Evolutionary conservation across 2,113 vertebrate genomes (phyloP).

Genomic region (Phylloscopus trochiloides): DNA sequence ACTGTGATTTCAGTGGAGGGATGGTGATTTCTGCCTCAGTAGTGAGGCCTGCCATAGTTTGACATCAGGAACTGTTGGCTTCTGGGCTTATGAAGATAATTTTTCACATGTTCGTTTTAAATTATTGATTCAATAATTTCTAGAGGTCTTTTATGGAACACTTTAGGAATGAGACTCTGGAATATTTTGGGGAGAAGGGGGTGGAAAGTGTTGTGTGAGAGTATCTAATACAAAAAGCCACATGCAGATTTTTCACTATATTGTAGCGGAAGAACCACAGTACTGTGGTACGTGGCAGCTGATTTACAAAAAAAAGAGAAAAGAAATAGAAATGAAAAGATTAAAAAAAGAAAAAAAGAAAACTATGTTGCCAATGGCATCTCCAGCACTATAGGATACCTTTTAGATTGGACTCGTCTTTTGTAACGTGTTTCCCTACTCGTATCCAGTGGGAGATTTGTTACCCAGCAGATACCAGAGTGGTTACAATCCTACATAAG

Average conservation of each 20-base stretch:
- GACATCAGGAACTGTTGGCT: background rate
- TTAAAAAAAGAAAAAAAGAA: background rate
- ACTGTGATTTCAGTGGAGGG: background rate
- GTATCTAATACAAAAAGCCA: background rate
- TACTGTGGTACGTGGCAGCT: rapidly evolving
- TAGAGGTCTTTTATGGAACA: background rate
- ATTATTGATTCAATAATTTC: background rate
- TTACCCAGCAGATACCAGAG: background rate
- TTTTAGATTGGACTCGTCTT: background rate
- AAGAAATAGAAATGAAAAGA: background rate
- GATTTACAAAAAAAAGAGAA: background rate
- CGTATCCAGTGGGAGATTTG: background rate
- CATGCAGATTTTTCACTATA: background rate
- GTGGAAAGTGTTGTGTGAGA: background rate
- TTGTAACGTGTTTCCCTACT: background rate
- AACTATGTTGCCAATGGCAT: background rate
- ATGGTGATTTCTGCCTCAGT: background rate
- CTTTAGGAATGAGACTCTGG: background rate
- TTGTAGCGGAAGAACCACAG: background rate
- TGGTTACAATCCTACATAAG: background rate
- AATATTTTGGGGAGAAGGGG: background rate
- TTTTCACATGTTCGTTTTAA: background rate
- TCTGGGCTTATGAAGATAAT: background rate
- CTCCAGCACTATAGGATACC: background rate
- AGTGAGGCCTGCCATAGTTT: background rate